These are phyloP conservation scores for Cephus spinipes DNA, from an alignment of 2,888 invertebrate species.

Conservation along the genomic window DNA sequence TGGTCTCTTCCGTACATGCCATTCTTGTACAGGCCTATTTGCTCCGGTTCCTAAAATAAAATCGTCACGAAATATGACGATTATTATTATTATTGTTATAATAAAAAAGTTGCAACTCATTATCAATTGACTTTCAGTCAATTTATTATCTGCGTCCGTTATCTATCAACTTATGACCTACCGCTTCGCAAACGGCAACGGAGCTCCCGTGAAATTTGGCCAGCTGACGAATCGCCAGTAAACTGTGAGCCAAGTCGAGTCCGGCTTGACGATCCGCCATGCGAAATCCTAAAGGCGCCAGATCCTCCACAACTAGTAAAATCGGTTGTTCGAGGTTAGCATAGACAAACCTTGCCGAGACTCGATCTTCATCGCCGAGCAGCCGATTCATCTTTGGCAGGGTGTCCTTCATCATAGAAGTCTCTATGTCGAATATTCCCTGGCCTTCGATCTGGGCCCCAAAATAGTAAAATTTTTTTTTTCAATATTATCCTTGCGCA, in stretches of 20 bases:
- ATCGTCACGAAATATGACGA: too few relatives aligned
- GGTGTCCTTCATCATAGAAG: slow-evolving; percentile 53
- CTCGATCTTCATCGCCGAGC: slow-evolving; percentile 34
- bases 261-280: slow-evolving; percentile 70
- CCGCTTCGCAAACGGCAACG: slow-evolving; percentile 69
- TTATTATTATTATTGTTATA: too few relatives aligned
- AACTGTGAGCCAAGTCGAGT: slow-evolving; percentile 70
- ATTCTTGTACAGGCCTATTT: slow-evolving; percentile 31
- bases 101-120: too few relatives aligned
- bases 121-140: too few relatives aligned
- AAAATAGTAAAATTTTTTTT: not conserved
- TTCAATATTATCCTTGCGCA: not conserved
- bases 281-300: slow-evolving; percentile 69
- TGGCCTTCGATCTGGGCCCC: fast-evolving
- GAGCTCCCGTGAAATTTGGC: slow-evolving; percentile 72
- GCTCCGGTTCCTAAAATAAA: slow-evolving; percentile 40
- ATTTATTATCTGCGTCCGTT: too few relatives aligned
- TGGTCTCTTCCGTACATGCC: slow-evolving; percentile 39
- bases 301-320: slow-evolving; percentile 70
- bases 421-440: slow-evolving; percentile 46
- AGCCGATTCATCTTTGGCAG: slow-evolving; percentile 53
- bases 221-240: slow-evolving; percentile 68
- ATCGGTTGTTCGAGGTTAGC: slow-evolving; percentile 53
- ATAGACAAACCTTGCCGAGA: slow-evolving; percentile 56
- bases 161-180: slow-evolving; percentile 40